Evolutionary conservation across 2,797 vertebrate genomes (phyloP).

Genomic region (Hippoglossus hippoglossus): DNA sequence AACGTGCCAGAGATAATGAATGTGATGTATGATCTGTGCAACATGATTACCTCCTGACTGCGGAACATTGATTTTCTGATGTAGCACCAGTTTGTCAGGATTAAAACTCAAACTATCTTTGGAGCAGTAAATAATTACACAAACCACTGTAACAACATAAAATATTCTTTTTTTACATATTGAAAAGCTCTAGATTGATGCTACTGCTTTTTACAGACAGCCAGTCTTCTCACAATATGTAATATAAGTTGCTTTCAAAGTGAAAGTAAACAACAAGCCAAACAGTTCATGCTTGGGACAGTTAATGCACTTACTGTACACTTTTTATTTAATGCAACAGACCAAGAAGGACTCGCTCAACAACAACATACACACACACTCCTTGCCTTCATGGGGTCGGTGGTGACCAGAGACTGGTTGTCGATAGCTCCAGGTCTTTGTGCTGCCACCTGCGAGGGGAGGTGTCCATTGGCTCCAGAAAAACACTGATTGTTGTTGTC

Average conservation of each 20-base stretch:
- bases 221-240: not conserved
- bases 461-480: slow-evolving; percentile 89
- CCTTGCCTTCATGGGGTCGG: slow-evolving; percentile 92
- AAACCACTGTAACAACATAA: not conserved
- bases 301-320: no score
- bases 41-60: not conserved
- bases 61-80: no score
- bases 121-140: no score
- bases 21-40: not conserved
- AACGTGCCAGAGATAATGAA: slow-evolving; percentile 17
- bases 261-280: no score
- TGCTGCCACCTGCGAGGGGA: slow-evolving; percentile 88
- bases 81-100: not conserved
- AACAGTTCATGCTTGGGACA: no score
- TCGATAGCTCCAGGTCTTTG: slow-evolving; percentile 98
- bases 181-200: not conserved
- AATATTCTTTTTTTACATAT: not conserved
- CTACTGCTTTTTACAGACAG: not conserved
- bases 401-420: slow-evolving; percentile 94
- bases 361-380: not conserved
- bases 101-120: no score
- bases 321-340: no score
- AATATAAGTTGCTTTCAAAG: not conserved
- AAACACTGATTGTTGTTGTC: slow-evolving; percentile 98
- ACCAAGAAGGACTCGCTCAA: no score